These are phyloP conservation scores for Chrysolina haemoptera DNA, from an alignment of 2,888 invertebrate species.

Conservation along the genomic window DNA sequence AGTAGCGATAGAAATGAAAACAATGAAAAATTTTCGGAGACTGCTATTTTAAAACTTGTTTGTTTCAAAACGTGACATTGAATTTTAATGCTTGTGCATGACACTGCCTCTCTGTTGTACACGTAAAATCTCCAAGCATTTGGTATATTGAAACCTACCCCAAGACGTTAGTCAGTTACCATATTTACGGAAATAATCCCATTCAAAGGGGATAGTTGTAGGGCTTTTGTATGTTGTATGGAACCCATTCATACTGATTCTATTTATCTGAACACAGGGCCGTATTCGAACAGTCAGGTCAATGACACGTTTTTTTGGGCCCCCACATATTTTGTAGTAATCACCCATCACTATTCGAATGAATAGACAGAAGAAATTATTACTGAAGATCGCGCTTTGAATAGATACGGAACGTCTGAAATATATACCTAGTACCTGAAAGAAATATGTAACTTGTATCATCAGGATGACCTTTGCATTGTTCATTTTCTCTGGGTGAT, in stretches of 20 bases:
- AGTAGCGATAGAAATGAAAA: neutral
- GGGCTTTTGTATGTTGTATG: neutral
- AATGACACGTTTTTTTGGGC: neutral
- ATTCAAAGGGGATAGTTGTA: neutral
- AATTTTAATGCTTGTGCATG: neutral
- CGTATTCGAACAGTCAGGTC: neutral
- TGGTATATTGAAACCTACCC: neutral
- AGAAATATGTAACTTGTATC: too few relatives aligned
- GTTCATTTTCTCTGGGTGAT: too few relatives aligned
- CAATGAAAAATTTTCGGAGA: neutral
- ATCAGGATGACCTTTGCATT: too few relatives aligned
- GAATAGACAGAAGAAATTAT: too few relatives aligned
- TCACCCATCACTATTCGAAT: too few relatives aligned
- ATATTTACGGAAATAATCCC: constrained; percentile 4
- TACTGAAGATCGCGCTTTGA: too few relatives aligned
- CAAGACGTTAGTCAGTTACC: neutral
- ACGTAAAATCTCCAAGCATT: neutral
- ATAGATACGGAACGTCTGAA: too few relatives aligned
- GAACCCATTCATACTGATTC: neutral
- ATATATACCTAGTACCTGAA: too few relatives aligned
- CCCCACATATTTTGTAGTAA: neutral
- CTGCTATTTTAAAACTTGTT: constrained; percentile 7
- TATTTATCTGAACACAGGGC: constrained; percentile 2
- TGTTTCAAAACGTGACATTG: constrained; percentile 7
- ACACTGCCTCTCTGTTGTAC: neutral